phyloP scores from a whole-genome alignment of 2,797 vertebrate genomes.

The Etheostoma nigrum region DNA sequence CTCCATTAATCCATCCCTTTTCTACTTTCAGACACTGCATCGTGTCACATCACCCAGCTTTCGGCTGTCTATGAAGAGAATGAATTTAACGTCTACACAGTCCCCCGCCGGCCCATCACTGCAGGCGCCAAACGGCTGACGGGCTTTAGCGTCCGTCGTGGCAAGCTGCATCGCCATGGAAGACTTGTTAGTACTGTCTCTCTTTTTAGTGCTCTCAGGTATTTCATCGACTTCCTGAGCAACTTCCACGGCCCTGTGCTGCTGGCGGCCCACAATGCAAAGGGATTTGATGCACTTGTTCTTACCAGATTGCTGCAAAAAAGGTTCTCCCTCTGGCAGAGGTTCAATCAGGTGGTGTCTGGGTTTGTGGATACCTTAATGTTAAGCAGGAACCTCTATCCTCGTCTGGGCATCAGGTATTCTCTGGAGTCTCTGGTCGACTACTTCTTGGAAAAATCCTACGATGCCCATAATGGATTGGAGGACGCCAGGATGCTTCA shows the following conservation, averaged over 20 bases:
- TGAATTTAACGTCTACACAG: not conserved
- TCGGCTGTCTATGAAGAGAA: not conserved
- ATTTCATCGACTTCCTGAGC: not conserved
- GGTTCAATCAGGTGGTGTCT: not conserved
- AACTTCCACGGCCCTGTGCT: not conserved
- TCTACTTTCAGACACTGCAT: not conserved
- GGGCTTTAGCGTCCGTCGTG: fast-evolving
- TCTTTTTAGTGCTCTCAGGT: fast-evolving
- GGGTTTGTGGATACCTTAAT: not conserved
- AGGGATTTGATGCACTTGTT: fast-evolving
- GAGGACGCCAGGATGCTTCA: not conserved
- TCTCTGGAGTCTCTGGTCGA: fast-evolving
- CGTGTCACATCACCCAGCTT: not conserved
- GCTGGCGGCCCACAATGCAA: not conserved
- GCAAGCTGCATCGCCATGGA: not conserved
- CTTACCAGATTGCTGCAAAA: not conserved
- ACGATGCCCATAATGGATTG: not conserved
- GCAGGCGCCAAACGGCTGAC: not conserved
- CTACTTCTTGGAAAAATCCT: fast-evolving
- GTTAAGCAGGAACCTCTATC: not conserved
- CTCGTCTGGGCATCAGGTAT: not conserved
- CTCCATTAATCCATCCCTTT: no score
- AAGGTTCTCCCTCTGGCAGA: not conserved
- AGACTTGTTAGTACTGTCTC: fast-evolving
- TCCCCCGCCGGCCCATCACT: not conserved